Conservation (phyloP, 2,113 vertebrate genomes). For the Neolamprologus modestus region DNA sequence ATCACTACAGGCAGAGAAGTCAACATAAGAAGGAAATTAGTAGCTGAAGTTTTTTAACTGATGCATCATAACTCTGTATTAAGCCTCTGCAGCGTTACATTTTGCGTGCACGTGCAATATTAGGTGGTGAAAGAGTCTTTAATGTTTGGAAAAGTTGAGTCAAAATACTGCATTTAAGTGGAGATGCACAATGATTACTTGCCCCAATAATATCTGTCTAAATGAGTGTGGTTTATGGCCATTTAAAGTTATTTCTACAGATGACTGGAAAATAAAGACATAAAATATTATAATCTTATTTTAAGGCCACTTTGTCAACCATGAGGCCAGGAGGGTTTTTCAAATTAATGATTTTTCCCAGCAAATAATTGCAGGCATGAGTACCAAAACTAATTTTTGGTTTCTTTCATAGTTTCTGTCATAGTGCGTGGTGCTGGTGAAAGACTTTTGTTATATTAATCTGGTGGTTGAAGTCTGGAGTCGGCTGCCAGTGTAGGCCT, state of each 20-base stretch:
- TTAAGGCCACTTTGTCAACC: background rate
- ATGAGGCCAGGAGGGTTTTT: background rate
- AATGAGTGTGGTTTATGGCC: background rate
- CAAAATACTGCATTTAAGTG: background rate
- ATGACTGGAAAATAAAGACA: background rate
- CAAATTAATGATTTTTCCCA: background rate
- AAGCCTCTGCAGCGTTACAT: background rate
- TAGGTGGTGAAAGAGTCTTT: background rate
- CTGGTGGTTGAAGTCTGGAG: background rate
- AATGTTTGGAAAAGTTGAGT: background rate
- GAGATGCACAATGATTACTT: background rate
- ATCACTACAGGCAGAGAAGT: background rate
- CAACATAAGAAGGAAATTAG: background rate
- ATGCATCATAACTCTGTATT: background rate
- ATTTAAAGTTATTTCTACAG: background rate
- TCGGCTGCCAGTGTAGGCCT: background rate
- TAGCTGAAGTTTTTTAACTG: background rate
- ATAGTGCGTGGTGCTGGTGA: background rate
- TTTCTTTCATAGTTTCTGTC: background rate
- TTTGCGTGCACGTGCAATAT: background rate
- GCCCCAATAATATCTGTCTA: background rate
- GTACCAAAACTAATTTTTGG: background rate
- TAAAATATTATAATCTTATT: background rate
- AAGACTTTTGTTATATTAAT: background rate
- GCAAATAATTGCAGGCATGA: background rate